phyloP scores from a whole-genome alignment of 2,888 invertebrate genomes.

The Danaus chrysippus region DNA sequence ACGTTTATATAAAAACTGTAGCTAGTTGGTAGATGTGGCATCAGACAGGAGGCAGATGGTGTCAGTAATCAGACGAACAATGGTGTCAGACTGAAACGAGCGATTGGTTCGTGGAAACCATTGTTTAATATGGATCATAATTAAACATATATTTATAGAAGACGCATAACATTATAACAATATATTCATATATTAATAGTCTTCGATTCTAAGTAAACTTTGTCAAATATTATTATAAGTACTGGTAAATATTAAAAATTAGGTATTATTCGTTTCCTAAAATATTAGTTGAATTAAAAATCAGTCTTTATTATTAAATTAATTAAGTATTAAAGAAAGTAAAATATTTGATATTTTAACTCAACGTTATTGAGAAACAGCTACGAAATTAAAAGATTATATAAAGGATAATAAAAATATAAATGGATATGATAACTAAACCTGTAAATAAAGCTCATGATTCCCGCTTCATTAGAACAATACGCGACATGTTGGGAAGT shows the following conservation, averaged over 20 bases:
- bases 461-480: conserved; percentile 2
- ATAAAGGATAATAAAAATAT: too few species aligned
- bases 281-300: too few species aligned
- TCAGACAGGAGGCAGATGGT: conserved; percentile 3
- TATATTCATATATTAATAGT: too few species aligned
- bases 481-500: neutral
- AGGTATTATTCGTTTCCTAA: too few species aligned
- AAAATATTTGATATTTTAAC: too few species aligned
- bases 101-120: conserved; percentile 3
- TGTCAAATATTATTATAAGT: too few species aligned
- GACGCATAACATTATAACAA: neutral
- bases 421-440: neutral
- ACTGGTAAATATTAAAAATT: too few species aligned
- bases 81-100: neutral
- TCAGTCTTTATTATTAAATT: too few species aligned
- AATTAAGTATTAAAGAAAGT: too few species aligned
- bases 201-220: too few species aligned
- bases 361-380: too few species aligned
- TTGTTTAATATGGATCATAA: conserved; percentile 1
- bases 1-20: neutral
- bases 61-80: conserved; percentile 4
- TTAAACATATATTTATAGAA: neutral
- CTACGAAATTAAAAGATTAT: too few species aligned
- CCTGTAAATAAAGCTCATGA: neutral
- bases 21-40: neutral